These are phyloP conservation scores for Brotula barbata DNA, from an alignment of 2,797 vertebrate species.

Conservation along the genomic window DNA sequence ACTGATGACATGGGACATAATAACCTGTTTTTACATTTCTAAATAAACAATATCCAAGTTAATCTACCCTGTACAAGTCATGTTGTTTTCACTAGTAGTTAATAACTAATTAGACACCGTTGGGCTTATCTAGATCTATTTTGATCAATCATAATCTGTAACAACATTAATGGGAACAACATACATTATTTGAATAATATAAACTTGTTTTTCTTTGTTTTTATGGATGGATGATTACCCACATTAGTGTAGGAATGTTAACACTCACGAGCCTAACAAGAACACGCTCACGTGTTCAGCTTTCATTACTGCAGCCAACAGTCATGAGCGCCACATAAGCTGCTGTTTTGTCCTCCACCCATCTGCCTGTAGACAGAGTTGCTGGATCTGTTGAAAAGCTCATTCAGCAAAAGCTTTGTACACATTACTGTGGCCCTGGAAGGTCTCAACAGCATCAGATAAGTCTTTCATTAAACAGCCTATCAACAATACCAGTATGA, in stretches of 20 bases:
- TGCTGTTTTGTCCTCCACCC: not conserved
- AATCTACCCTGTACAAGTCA: too few relatives aligned
- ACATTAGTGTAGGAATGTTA: not conserved
- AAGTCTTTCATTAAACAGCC: not conserved
- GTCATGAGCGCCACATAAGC: not conserved
- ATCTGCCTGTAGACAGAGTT: constrained; percentile 3
- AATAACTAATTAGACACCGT: too few relatives aligned
- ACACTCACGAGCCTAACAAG: not conserved
- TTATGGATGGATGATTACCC: not conserved
- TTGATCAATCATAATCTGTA: too few relatives aligned
- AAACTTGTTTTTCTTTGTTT: not conserved
- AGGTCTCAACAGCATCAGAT: not conserved
- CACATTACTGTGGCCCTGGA: not conserved
- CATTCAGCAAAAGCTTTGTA: not conserved
- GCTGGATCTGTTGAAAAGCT: not conserved
- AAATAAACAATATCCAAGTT: too few relatives aligned
- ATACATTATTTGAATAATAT: not conserved
- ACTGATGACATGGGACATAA: too few relatives aligned
- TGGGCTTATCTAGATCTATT: too few relatives aligned
- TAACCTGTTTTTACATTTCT: too few relatives aligned
- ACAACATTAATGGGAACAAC: not conserved
- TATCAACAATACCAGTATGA: too few relatives aligned
- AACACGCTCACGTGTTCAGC: not conserved
- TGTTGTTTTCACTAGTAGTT: too few relatives aligned
- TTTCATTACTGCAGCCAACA: not conserved